Conservation (phyloP, 2,113 vertebrate species). For the Halichoeres trimaculatus region DNA sequence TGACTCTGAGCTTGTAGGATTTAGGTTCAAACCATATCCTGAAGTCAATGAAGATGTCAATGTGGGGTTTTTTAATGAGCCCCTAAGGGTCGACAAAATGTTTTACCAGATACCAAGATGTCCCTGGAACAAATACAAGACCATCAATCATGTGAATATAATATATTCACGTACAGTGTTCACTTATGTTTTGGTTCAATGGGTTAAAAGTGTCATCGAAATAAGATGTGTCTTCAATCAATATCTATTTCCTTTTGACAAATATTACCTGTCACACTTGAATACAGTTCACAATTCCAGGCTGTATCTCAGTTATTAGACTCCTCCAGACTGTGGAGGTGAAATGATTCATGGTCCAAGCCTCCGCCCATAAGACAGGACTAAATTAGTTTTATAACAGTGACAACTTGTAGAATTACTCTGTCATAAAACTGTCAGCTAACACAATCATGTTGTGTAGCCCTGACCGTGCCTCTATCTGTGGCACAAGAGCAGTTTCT, state of each 20-base stretch:
- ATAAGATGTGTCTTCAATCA: not conserved
- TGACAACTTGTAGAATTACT: constrained; percentile 47
- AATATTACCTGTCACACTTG: constrained; percentile 15
- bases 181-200: too few species aligned
- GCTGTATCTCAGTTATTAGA: constrained; percentile 31
- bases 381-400: constrained; percentile 42
- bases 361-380: constrained; percentile 6
- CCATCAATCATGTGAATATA: not conserved
- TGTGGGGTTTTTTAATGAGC: not conserved
- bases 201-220: too few species aligned
- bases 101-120: not conserved
- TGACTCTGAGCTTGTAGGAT: not conserved
- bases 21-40: not conserved
- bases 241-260: constrained; percentile 14
- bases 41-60: too few species aligned
- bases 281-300: constrained; percentile 17
- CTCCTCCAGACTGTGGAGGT: constrained; percentile 22
- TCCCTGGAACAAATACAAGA: not conserved
- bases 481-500: not conserved
- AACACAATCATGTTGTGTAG: constrained; percentile 11
- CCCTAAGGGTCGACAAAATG: not conserved
- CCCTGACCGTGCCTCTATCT: not conserved
- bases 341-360: constrained; percentile 32
- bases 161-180: too few species aligned
- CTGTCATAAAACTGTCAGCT: constrained; percentile 28